Base-by-base conservation (phyloP, 2,113 vertebrate genomes). In the Hystrix cristata region DNA sequence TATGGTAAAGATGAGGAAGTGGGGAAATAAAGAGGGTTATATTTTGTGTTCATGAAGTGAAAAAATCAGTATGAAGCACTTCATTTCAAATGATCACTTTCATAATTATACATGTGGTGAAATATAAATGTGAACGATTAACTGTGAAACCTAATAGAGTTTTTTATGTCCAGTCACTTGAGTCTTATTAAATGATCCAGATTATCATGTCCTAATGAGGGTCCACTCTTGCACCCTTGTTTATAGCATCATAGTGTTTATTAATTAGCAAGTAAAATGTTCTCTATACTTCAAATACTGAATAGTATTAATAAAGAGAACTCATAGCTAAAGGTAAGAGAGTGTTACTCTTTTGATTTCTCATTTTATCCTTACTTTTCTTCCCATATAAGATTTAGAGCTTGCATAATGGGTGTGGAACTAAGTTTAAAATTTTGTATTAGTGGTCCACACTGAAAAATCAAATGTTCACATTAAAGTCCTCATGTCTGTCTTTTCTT, bases 261-360 rank as follows among this genome's bases (percentile, higher is more conserved):
- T 97, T 64, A 57, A 16, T 53, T 81, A 29, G 34, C 55, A 25
- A 76, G 34, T 74, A 60, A 76, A 86, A 59, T 51, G 71, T 13
- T 90, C 29, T 90, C 5, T 74, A n/a, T 18, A 1, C 7, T 34
- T 76, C n/a, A 90, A 87, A 57, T 59, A 57, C 59, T 64, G 55
- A 76, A 65, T 55, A 81, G 11, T 48, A 10, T 53, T 65, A n/a
- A 74, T 83, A 65, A 85, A 94, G 57, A 67, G n/a, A 90, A 95
- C 46, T 60, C 16, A 71, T 38, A 89, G 25, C 57, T 51, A 14
- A 74, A 43, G 55, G 62, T 80, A 62, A 5, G 3, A 72, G 12
- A 48, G 11, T 65, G 53, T n/a, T 74, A n/a, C 29, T 46, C 79
- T 31, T 79, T 38, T 91, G 34, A 59, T 87, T 23, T 74, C 48